Conservation (phyloP, 1,140 invertebrate species). For the Habropoda laboriosa region DNA sequence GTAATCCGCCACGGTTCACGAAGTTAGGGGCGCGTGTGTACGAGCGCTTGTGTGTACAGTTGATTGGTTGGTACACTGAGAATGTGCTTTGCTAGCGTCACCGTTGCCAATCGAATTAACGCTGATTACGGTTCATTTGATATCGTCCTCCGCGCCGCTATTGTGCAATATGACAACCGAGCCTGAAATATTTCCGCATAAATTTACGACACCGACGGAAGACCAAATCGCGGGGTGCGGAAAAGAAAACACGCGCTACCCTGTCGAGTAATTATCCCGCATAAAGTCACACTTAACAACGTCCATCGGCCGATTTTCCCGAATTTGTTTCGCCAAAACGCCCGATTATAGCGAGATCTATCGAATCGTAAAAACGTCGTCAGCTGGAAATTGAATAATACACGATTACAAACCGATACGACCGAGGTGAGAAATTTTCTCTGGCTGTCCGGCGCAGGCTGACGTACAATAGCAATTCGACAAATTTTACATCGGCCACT, state of each 20-base stretch:
- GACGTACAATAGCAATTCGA: not conserved
- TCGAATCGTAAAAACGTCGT: not conserved
- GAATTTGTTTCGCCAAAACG: not conserved
- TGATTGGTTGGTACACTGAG: constrained; percentile 45
- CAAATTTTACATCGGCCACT: no score
- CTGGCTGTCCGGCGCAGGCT: not conserved
- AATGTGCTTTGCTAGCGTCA: constrained; percentile 35
- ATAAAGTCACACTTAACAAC: constrained; percentile 17
- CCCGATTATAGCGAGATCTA: not conserved
- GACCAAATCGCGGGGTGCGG: constrained; percentile 11
- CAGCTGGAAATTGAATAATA: not conserved
- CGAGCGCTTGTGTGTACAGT: constrained; percentile 15
- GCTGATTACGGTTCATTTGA: constrained; percentile 56
- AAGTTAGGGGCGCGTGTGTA: constrained; percentile 18
- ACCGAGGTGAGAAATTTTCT: not conserved
- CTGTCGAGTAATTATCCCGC: constrained; percentile 3
- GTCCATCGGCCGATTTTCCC: not conserved
- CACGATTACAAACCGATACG: not conserved
- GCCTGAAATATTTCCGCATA: constrained; percentile 28
- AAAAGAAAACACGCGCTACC: no score
- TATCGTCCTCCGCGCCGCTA: constrained; percentile 7
- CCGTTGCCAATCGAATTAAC: constrained; percentile 50
- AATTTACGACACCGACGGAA: constrained; percentile 29
- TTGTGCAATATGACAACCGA: constrained; percentile 28
- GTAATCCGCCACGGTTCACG: constrained; percentile 25